phyloP scores from a whole-genome alignment of 2,888 invertebrate species.

The Eilema griseolum region DNA sequence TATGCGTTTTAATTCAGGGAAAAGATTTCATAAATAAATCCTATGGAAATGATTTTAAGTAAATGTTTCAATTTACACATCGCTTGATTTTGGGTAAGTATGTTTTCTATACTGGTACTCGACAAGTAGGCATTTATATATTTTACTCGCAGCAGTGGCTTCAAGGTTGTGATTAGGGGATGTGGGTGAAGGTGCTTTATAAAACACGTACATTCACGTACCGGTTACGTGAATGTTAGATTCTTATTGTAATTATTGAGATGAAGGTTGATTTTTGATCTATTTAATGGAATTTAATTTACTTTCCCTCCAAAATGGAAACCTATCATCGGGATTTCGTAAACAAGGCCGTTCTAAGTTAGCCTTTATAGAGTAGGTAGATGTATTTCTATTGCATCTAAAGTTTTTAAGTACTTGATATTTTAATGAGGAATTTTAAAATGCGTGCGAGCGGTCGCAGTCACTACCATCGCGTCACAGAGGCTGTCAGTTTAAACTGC shows the following conservation, averaged over 20 bases:
- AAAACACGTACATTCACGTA: background rate
- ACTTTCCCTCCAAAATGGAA: background rate
- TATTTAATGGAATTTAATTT: background rate
- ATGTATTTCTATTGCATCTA: background rate
- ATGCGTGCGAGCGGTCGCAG: no score
- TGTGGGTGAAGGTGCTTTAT: constrained; percentile 1
- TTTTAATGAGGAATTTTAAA: no score
- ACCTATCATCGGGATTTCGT: background rate
- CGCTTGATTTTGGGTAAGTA: background rate
- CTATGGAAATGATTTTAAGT: background rate
- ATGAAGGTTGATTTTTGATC: background rate
- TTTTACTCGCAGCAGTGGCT: background rate
- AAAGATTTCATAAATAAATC: background rate
- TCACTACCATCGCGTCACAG: no score
- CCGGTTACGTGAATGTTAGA: background rate
- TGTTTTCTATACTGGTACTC: background rate
- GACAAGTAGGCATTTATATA: background rate
- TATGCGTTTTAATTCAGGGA: no score
- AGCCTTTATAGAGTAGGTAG: background rate
- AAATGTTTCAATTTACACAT: background rate
- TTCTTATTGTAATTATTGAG: background rate
- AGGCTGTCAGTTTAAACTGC: background rate
- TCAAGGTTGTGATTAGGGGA: background rate
- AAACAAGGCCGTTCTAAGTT: background rate
- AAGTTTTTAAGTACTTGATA: no score